A percentile compares a stretch with the other conserved stretches of the same genome.
These are phyloP conservation scores for Charaxes varanes DNA, from an alignment of 1,140 invertebrate genomes.

Conservation along the genomic window DNA sequence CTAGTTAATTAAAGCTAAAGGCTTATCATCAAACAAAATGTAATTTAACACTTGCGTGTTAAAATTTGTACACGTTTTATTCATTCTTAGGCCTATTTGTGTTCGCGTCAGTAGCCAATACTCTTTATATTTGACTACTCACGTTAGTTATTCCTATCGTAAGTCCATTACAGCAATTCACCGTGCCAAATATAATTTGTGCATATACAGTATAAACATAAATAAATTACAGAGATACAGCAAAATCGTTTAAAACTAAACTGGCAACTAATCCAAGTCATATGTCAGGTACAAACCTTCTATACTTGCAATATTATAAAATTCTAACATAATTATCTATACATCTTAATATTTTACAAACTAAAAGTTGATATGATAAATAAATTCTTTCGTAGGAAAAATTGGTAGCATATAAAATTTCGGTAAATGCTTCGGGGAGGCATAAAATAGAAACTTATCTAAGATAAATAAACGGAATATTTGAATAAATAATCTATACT, in stretches of 20 bases:
- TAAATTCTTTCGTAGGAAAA: conserved; percentile 59
- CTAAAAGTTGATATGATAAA: conserved; percentile 59
- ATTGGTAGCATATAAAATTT: conserved; percentile 44
- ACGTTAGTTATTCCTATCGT: too few species aligned
- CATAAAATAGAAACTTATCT: conserved; percentile 23
- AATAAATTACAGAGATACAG: conserved; percentile 21
- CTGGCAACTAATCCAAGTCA: conserved; percentile 16
- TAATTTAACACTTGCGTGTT: too few species aligned
- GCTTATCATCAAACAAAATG: too few species aligned
- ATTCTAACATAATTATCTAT: conserved; percentile 44
- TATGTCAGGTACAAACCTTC: conserved; percentile 46
- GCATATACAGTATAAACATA: too few species aligned
- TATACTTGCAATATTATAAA: conserved; percentile 26
- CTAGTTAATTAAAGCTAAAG: too few species aligned
- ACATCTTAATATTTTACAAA: conserved; percentile 46
- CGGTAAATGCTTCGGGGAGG: conserved; percentile 41
- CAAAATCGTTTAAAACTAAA: conserved; percentile 17
- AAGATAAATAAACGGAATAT: conserved; percentile 33
- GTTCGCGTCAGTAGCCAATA: too few species aligned
- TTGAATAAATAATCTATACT: conserved; percentile 33
- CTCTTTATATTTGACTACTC: too few species aligned
- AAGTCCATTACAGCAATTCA: conserved; percentile 25
- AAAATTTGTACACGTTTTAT: too few species aligned
- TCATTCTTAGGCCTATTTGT: too few species aligned
- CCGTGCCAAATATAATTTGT: background rate